Conservation (phyloP, 2,888 invertebrate genomes). For the Exocentrus adspersus region DNA sequence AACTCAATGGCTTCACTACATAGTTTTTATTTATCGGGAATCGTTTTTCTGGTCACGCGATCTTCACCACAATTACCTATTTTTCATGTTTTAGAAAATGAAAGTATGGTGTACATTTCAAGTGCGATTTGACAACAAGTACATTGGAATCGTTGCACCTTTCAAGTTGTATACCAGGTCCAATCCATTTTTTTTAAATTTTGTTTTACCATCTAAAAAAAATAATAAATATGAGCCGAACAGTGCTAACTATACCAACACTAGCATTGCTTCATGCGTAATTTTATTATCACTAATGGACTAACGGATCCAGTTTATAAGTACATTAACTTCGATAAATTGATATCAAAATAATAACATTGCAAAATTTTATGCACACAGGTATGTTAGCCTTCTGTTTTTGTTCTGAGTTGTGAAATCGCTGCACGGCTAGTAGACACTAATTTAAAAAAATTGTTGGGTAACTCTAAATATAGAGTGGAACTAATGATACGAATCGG, state of each 20-base stretch:
- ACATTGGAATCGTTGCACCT: too few relatives aligned
- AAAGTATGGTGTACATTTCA: too few relatives aligned
- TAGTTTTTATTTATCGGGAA: too few relatives aligned
- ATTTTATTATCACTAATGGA: not conserved
- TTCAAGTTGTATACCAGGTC: too few relatives aligned
- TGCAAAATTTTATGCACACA: not conserved
- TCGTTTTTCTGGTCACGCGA: too few relatives aligned
- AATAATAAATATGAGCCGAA: not conserved
- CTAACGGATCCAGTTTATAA: not conserved
- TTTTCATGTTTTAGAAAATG: too few relatives aligned
- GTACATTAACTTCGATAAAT: not conserved
- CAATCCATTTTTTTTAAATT: not conserved
- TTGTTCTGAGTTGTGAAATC: not conserved
- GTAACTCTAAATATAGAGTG: not conserved
- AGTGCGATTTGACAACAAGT: too few relatives aligned
- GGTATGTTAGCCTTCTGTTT: not conserved
- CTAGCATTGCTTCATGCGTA: too few relatives aligned
- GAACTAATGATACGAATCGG: not conserved
- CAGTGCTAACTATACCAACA: not conserved
- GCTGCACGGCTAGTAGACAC: not conserved
- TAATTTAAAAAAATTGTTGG: not conserved
- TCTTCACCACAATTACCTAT: too few relatives aligned
- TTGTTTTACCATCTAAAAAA: too few relatives aligned
- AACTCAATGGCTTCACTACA: too few relatives aligned
- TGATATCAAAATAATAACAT: not conserved